Percentiles rank a stretch among this genome's conserved stretches.
phyloP scores from a whole-genome alignment of 1,140 invertebrate species.

The Euglossa dilemma region DNA sequence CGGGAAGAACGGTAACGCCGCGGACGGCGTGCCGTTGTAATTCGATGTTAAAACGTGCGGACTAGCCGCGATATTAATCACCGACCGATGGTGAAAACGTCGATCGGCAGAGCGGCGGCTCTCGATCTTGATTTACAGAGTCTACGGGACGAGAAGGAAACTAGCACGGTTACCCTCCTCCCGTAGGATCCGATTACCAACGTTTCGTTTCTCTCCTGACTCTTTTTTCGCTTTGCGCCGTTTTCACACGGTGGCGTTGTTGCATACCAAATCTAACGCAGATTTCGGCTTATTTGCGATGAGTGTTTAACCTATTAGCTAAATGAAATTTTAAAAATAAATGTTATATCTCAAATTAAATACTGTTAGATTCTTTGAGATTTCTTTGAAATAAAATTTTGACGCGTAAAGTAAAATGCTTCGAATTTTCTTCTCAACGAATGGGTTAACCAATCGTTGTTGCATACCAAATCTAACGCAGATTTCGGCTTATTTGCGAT shows the following conservation, averaged over 20 bases:
- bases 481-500: background rate
- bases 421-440: too few species aligned
- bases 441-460: too few species aligned
- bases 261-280: background rate
- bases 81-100: constrained; percentile 25
- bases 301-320: background rate
- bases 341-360: too few species aligned
- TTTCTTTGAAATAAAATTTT: too few species aligned
- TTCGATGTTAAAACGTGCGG: constrained; percentile 5
- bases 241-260: background rate
- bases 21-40: background rate
- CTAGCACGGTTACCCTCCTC: background rate
- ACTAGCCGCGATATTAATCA: constrained; percentile 5
- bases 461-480: background rate
- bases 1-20: background rate
- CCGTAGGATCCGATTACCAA: background rate
- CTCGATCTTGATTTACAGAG: constrained; percentile 28
- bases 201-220: background rate
- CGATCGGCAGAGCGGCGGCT: background rate
- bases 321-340: too few species aligned
- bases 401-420: too few species aligned
- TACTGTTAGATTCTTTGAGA: too few species aligned
- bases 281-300: background rate
- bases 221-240: background rate
- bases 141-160: constrained; percentile 5